Evolutionary conservation across 2,113 vertebrate genomes (phyloP).

Genomic region (Paralichthys olivaceus): DNA sequence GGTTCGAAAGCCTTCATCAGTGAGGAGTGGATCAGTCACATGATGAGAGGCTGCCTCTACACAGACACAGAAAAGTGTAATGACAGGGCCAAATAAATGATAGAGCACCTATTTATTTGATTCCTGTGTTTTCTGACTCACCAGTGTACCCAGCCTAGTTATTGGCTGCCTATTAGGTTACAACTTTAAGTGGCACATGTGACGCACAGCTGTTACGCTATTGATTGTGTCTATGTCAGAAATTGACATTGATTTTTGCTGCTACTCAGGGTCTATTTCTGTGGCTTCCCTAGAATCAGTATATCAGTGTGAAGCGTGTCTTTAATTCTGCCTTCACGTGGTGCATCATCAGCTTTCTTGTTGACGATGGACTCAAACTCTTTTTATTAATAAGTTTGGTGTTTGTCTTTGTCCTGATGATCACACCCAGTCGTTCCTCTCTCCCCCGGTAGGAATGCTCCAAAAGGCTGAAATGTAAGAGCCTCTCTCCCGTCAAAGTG

Average conservation of each 20-base stretch:
- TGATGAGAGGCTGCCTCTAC: constrained; percentile 7
- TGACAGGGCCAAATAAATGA: constrained; percentile 11
- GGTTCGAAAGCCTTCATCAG: too few species aligned
- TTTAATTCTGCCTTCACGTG: background rate
- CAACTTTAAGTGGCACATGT: too few species aligned
- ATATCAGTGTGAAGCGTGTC: too few species aligned
- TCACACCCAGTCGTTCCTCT: constrained; percentile 31
- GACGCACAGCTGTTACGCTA: too few species aligned
- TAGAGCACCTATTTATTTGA: background rate
- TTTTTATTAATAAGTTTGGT: background rate
- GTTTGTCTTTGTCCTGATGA: constrained; percentile 6
- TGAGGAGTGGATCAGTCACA: background rate
- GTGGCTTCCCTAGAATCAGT: too few species aligned
- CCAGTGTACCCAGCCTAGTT: background rate
- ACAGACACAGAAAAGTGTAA: constrained; percentile 5
- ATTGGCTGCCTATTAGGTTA: background rate
- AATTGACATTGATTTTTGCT: too few species aligned
- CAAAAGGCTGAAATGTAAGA: constrained; percentile 36
- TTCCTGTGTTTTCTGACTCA: too few species aligned
- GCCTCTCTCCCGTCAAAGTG: constrained; percentile 29
- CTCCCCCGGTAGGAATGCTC: constrained; percentile 2
- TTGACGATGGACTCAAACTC: background rate
- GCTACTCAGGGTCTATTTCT: too few species aligned
- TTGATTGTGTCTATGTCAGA: too few species aligned
- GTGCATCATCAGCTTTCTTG: background rate